These are phyloP conservation scores for Erynnis tages DNA, from an alignment of 2,888 invertebrate genomes.

Conservation along the genomic window DNA sequence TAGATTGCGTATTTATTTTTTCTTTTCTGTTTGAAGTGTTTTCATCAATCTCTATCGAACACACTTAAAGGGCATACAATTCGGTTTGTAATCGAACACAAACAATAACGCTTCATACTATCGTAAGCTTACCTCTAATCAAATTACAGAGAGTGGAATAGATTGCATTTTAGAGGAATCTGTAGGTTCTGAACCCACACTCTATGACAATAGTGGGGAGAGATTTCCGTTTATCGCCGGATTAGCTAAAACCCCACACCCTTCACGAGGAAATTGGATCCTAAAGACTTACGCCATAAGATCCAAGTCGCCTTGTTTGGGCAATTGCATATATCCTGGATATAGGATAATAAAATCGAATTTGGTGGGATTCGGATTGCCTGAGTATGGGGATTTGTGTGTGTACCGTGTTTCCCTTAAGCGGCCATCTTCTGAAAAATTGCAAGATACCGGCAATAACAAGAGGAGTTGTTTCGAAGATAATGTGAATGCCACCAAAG, in stretches of 20 bases:
- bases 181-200: conserved; percentile 14
- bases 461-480: no score
- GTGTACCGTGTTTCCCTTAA: no score
- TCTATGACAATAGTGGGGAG: conserved; percentile 22
- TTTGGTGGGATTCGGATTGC: conserved; percentile 12
- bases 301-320: not conserved
- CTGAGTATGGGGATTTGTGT: conserved; percentile 12
- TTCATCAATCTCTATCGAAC: no score
- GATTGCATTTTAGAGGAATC: conserved; percentile 22
- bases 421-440: no score
- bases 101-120: conserved; percentile 5
- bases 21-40: no score
- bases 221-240: conserved; percentile 26
- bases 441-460: no score
- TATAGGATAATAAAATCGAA: conserved; percentile 24
- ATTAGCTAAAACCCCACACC: conserved; percentile 19
- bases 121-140: conserved; percentile 18
- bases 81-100: not conserved
- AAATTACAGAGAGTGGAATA: conserved; percentile 23
- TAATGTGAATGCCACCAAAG: no score
- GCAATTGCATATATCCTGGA: conserved; percentile 18
- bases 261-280: not conserved
- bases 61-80: no score
- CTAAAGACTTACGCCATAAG: not conserved
- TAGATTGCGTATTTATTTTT: no score